Evolutionary conservation across 2,797 vertebrate genomes (phyloP).

Genomic region (Schizothorax lantsangensis): DNA sequence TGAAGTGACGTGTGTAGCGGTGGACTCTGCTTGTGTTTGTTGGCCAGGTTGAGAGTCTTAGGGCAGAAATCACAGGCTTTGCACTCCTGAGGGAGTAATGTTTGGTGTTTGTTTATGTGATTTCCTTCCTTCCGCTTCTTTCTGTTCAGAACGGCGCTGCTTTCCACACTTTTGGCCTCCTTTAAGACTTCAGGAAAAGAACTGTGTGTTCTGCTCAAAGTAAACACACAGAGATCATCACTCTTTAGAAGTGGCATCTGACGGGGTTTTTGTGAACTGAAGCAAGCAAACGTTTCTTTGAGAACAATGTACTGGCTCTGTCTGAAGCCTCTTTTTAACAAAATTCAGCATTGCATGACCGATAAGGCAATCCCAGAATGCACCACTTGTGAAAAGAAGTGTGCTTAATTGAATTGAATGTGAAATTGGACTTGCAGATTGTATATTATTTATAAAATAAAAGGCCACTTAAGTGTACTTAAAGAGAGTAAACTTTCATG

Average conservation of each 20-base stretch:
- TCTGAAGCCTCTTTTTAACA: neutral
- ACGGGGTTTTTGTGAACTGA: neutral
- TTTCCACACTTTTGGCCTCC: constrained; percentile 24
- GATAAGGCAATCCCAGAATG: neutral
- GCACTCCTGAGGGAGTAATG: constrained; percentile 3
- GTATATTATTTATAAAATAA: neutral
- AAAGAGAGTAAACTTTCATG: neutral
- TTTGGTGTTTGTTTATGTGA: constrained; percentile 38
- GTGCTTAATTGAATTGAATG: neutral
- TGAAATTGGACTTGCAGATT: neutral
- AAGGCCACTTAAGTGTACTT: neutral
- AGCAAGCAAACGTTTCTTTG: neutral
- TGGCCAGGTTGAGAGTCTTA: neutral
- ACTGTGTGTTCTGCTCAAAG: neutral
- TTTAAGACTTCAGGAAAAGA: constrained; percentile 38
- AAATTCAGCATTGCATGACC: no score
- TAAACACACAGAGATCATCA: neutral
- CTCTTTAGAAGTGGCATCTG: neutral
- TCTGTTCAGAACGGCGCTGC: neutral
- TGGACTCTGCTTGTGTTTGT: constrained; percentile 5
- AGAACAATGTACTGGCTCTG: neutral
- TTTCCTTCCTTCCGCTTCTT: constrained; percentile 48
- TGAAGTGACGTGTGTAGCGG: neutral
- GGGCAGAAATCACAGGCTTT: neutral
- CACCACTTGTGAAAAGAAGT: neutral